Conservation (phyloP, 2,888 invertebrate genomes). For the Beris chalybata region DNA sequence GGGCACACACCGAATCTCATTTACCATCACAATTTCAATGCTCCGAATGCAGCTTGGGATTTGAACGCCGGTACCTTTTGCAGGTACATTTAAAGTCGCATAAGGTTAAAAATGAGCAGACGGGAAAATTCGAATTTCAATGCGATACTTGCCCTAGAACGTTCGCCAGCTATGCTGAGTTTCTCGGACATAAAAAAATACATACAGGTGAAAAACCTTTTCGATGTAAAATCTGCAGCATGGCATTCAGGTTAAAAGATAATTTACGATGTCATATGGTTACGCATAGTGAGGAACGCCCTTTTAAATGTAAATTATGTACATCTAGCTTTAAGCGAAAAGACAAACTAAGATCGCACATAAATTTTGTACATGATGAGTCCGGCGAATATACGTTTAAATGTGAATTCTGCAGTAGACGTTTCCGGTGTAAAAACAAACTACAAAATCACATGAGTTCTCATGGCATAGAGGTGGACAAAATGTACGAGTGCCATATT, state of each 20-base stretch:
- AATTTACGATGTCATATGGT: constrained; percentile 24
- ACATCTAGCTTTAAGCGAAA: constrained; percentile 22
- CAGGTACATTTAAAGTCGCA: constrained; percentile 14
- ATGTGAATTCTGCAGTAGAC: constrained; percentile 13
- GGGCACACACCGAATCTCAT: constrained; percentile 11
- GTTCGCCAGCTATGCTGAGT: constrained; percentile 9
- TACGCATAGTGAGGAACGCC: constrained; percentile 22
- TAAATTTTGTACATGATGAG: constrained; percentile 18
- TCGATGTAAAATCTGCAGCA: constrained; percentile 20
- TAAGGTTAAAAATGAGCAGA: constrained; percentile 11
- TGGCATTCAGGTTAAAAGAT: constrained; percentile 20
- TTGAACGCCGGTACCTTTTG: constrained; percentile 13
- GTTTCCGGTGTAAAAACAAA: constrained; percentile 18
- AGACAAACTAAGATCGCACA: constrained; percentile 23
- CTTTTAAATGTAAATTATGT: constrained; percentile 17
- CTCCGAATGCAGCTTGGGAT: constrained; percentile 14
- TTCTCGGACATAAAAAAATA: constrained; percentile 5
- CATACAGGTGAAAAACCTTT: constrained; percentile 21
- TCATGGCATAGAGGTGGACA: constrained; percentile 14
- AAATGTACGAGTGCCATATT: constrained; percentile 7
- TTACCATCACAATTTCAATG: constrained; percentile 19
- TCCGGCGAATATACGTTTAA: constrained; percentile 13
- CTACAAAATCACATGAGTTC: constrained; percentile 14
- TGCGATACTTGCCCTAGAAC: constrained; percentile 11
- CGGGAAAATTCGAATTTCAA: constrained; percentile 11